phyloP scores from a whole-genome alignment of 2,797 vertebrate genomes.

The Crotalus adamanteus region DNA sequence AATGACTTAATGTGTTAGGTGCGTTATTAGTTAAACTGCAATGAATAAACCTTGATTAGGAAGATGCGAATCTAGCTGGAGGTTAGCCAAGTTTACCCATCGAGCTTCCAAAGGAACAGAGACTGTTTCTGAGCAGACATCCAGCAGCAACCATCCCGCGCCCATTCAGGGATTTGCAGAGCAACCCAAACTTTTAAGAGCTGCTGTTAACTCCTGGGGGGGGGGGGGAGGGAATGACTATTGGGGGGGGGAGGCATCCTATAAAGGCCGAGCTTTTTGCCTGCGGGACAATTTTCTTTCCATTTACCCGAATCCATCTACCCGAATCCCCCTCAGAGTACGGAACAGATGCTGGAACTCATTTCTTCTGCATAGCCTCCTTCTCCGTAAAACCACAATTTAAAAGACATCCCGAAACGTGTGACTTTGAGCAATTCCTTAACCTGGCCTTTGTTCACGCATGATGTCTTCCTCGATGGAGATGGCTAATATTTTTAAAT shows the following conservation, averaged over 20 bases:
- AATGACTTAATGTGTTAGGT: neutral
- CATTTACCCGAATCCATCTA: neutral
- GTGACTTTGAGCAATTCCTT: neutral
- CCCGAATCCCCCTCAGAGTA: neutral
- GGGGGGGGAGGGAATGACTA: neutral
- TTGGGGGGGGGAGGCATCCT: neutral
- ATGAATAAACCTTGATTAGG: neutral
- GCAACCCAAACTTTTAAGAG: neutral
- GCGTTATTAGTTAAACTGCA: neutral
- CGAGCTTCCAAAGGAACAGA: neutral
- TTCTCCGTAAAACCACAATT: neutral
- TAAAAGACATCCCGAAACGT: neutral
- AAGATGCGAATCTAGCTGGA: neutral
- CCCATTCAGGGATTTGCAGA: neutral
- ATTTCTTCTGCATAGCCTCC: neutral
- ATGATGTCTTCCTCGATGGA: accelerated
- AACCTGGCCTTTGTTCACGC: neutral
- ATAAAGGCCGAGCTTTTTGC: neutral
- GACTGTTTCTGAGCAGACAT: neutral
- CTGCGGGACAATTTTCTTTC: neutral
- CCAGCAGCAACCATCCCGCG: neutral
- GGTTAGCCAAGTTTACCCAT: neutral
- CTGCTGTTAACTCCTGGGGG: neutral
- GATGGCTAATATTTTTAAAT: neutral
- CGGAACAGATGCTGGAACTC: neutral